Conservation (phyloP, 1,140 invertebrate genomes). For the Tetragonula clypearis region DNA sequence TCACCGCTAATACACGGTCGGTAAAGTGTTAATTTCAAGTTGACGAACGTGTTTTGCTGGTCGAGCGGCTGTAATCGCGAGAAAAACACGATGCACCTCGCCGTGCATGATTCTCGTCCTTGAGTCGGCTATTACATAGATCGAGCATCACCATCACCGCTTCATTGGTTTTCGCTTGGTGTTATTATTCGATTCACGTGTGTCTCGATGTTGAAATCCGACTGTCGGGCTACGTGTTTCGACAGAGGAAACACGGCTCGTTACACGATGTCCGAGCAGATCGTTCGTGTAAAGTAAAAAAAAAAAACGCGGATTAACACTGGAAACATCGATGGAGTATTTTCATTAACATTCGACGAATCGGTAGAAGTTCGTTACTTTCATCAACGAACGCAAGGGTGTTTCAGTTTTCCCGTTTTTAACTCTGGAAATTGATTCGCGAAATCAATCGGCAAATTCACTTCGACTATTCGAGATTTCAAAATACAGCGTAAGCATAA, state of each 20-base stretch:
- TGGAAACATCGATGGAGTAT: neutral
- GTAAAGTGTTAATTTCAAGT: no score
- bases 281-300: neutral
- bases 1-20: no score
- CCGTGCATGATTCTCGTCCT: conserved; percentile 10
- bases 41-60: no score
- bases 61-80: neutral
- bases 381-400: no score
- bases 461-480: no score
- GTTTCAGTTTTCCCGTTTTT: no score
- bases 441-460: no score
- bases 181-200: conserved; percentile 52
- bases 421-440: no score
- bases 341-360: no score
- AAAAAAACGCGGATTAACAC: neutral
- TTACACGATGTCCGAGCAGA: neutral
- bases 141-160: conserved; percentile 31
- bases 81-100: neutral
- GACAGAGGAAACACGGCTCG: neutral
- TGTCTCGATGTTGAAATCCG: conserved; percentile 44
- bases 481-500: no score
- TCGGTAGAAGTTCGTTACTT: neutral
- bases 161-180: conserved; percentile 58
- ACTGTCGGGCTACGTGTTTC: conserved; percentile 37
- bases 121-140: conserved; percentile 54